A percentile compares a stretch with the other conserved stretches of the same genome.
Conservation (phyloP, 2,888 invertebrate genomes). For the Branchinecta sandiegonensis region DNA sequence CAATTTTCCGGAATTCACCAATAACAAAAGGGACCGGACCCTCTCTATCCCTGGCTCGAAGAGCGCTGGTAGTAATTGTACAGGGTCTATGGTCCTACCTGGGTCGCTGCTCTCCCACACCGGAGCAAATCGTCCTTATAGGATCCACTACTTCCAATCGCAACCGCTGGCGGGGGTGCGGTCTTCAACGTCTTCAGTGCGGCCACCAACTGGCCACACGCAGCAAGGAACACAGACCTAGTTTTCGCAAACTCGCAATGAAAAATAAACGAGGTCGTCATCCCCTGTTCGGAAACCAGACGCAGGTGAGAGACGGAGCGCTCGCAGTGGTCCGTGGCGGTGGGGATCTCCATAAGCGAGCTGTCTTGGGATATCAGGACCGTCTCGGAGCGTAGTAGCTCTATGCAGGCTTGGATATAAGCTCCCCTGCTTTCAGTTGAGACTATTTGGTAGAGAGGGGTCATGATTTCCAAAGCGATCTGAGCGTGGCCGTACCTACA, state of each 20-base stretch:
- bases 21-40: not conserved
- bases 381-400: not conserved
- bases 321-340: not conserved
- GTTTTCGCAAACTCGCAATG: slow-evolving; percentile 61
- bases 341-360: not conserved
- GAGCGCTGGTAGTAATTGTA: not conserved
- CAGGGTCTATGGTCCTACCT: slow-evolving; percentile 35
- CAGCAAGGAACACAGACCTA: slow-evolving; percentile 57
- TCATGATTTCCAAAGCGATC: not conserved
- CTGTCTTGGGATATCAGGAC: not conserved
- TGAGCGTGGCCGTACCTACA: slow-evolving; percentile 13
- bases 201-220: slow-evolving; percentile 46
- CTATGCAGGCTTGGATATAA: slow-evolving; percentile 8
- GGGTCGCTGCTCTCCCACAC: slow-evolving; percentile 62
- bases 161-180: slow-evolving; percentile 79
- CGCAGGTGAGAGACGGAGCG: not conserved
- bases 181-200: slow-evolving; percentile 63
- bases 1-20: not conserved
- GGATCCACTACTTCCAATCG: slow-evolving; percentile 40
- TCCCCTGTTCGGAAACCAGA: slow-evolving; percentile 29
- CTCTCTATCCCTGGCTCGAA: no score
- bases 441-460: not conserved
- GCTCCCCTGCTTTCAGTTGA: slow-evolving; percentile 1
- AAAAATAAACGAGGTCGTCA: slow-evolving; percentile 48
- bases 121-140: slow-evolving; percentile 56